A percentile compares a stretch with the other conserved stretches of the same genome.
These are phyloP conservation scores for Melinaea marsaeus DNA, from an alignment of 2,888 invertebrate genomes.

Conservation along the genomic window DNA sequence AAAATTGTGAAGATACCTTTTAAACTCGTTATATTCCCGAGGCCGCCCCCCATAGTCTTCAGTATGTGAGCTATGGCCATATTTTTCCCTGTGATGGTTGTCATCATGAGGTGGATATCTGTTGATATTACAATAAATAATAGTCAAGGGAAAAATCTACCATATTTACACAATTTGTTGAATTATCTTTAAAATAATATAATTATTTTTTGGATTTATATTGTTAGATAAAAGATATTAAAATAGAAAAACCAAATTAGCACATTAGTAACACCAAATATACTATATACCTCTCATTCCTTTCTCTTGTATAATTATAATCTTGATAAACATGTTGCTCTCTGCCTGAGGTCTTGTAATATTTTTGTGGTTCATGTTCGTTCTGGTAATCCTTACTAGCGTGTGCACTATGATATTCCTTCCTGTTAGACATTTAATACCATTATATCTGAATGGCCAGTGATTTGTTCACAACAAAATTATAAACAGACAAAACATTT, in stretches of 20 bases:
- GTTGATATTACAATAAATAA: conserved; percentile 15
- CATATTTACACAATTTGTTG: too few relatives aligned
- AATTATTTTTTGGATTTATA: background rate
- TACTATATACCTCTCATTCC: conserved; percentile 51
- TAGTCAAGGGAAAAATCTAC: background rate
- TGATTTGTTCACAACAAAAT: too few relatives aligned
- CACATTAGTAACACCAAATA: too few relatives aligned
- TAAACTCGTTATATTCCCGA: conserved; percentile 40
- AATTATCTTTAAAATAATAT: background rate
- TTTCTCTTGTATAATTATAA: conserved; percentile 53
- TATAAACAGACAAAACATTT: background rate
- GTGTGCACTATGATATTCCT: conserved; percentile 57
- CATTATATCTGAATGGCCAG: too few relatives aligned
- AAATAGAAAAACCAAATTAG: too few relatives aligned
- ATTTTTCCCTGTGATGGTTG: conserved; percentile 53
- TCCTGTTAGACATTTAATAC: conserved; percentile 39
- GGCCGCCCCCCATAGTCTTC: conserved; percentile 51
- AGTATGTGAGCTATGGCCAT: conserved; percentile 45
- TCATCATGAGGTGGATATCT: conserved; percentile 55
- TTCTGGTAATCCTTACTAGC: conserved; percentile 56
- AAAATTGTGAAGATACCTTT: conserved; percentile 1
- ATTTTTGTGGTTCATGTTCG: conserved; percentile 63
- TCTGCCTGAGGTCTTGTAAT: conserved; percentile 68
- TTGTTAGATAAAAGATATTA: background rate
- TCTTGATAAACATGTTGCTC: conserved; percentile 54